phyloP scores from a whole-genome alignment of 2,797 vertebrate species.

The Meriones psammophilus region DNA sequence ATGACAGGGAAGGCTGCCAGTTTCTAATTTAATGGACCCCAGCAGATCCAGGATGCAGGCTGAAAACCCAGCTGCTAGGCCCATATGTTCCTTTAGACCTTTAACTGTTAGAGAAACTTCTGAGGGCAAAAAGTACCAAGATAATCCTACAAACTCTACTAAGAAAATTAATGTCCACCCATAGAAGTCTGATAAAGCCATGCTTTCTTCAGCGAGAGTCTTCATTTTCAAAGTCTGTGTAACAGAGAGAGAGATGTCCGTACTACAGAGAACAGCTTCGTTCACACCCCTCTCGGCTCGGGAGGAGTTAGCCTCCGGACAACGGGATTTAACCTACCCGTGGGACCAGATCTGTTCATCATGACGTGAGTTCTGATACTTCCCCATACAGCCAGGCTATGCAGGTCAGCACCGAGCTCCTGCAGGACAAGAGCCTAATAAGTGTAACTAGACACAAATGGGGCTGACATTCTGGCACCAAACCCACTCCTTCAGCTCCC shows the following conservation, averaged over 20 bases:
- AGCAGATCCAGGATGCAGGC: background rate
- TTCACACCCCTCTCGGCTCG: background rate
- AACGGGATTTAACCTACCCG: background rate
- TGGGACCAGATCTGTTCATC: background rate
- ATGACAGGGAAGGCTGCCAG: background rate
- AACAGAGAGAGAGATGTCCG: background rate
- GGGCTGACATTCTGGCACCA: background rate
- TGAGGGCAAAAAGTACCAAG: background rate
- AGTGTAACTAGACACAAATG: background rate
- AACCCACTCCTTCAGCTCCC: background rate
- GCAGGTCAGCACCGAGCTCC: background rate
- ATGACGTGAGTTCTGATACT: background rate
- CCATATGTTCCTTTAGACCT: background rate
- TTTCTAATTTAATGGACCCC: background rate
- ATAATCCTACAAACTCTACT: background rate
- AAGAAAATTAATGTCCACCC: background rate
- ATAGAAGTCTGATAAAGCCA: background rate
- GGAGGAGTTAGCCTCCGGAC: background rate
- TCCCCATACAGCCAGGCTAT: background rate
- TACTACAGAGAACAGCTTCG: background rate
- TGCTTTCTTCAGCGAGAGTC: background rate
- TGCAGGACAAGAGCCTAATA: background rate
- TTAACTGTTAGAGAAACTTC: background rate
- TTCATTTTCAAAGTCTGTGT: background rate
- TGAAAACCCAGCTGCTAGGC: background rate